Evolutionary conservation across 2,888 invertebrate genomes (phyloP), one percentile per base, ranked within the genome.

Genomic region (Micoletzkya japonica): DNA sequence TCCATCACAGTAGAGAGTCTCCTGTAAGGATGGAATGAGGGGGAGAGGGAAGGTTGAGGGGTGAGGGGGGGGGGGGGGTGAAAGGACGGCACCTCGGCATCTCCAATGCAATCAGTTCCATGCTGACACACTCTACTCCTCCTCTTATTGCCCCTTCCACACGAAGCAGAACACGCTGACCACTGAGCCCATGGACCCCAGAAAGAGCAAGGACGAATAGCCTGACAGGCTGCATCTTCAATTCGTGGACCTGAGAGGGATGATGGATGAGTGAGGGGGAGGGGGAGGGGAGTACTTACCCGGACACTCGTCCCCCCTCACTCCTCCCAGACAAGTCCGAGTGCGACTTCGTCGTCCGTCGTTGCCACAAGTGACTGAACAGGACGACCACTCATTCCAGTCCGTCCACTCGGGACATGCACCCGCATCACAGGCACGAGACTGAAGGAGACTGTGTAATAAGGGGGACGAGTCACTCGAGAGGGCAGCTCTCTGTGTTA

Each of bases 181-280:
- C 81, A 82, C n/a, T 81, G 80, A 58, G 73, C 70, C 82, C 82
- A 81, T 66, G 70, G 71, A 17, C 77, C 74, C 82, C 82, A 82
- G 52, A 71, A 70, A 7, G 80, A 77, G 72, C 82, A 82, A 54
- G 81, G 80, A 58, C 49, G 10, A 24, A 34, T 58, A 2, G 44
- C 34, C 24, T 58, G 37, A 26, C 69, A 69, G 3, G 68, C 61
- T 4, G 73, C 61, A 50, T 79, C 75, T 44, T 79, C 79, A 34
- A 73, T 66, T 17, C 75, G 71, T 34, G 75, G 76, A 71, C 79
- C 79, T 70, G 58, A 64, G 26, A 3, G 24, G 7, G n/a, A n/a
- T n/a, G 20, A 17, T 44, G 20, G n/a, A n/a, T n/a, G n/a, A n/a
- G n/a, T n/a, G n/a, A n/a, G n/a, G n/a, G n/a, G n/a, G n/a, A n/a